A percentile compares a stretch with the other conserved stretches of the same genome.
Evolutionary conservation across 2,113 vertebrate species (phyloP).

Genomic region (Corythaeola cristata): DNA sequence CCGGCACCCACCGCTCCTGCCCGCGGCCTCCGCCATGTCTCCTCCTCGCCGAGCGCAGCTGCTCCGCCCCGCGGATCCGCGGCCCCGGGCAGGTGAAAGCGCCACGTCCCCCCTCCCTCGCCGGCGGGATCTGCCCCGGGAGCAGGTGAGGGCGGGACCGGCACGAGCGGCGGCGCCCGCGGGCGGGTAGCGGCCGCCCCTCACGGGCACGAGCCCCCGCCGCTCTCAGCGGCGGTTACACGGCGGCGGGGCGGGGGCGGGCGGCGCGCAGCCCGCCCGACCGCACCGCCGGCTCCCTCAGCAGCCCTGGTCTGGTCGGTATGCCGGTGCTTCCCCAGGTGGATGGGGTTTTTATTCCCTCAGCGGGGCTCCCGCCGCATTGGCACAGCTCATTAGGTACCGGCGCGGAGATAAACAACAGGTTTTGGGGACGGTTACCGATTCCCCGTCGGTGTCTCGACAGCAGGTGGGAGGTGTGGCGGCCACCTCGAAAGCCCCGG

Average conservation of each 20-base stretch:
- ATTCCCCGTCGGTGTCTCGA: neutral
- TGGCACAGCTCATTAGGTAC: neutral
- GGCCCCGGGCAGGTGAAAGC: neutral
- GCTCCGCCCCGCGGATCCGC: conserved; percentile 24
- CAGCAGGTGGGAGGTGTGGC: neutral
- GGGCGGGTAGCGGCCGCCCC: neutral
- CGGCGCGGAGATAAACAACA: neutral
- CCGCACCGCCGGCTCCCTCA: neutral
- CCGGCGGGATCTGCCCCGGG: neutral
- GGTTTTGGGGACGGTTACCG: neutral
- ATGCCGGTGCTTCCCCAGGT: no score
- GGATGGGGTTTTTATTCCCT: neutral
- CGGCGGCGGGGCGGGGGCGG: neutral
- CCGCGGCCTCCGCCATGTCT: conserved; percentile 49
- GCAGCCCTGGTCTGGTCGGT: neutral
- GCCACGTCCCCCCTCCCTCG: neutral
- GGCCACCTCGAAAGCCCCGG: neutral
- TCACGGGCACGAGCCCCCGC: neutral
- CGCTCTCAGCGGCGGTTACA: neutral
- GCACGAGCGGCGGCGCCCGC: no score
- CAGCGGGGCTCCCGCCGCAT: neutral
- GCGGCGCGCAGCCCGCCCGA: no score
- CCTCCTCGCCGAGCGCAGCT: neutral
- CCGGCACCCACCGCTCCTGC: neutral
- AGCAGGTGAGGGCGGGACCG: conserved; percentile 64